Conservation (phyloP, 1,140 invertebrate genomes). For the Saxidomus purpurata region DNA sequence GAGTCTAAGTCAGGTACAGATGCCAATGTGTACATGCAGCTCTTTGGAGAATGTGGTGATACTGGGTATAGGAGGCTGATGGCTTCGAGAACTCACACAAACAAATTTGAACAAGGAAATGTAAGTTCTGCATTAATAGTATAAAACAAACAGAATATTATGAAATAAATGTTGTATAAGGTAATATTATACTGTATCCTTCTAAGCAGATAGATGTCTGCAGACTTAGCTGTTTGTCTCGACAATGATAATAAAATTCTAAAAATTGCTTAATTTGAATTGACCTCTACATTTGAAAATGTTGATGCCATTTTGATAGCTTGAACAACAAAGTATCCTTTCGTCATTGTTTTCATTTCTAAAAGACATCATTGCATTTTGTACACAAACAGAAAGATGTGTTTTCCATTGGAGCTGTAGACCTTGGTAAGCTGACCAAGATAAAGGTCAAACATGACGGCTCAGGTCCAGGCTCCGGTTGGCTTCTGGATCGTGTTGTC, state of each 20-base stretch:
- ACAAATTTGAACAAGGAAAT: slow-evolving; percentile 80
- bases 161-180: too few species aligned
- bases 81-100: slow-evolving; percentile 72
- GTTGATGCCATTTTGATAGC: too few species aligned
- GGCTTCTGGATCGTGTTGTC: slow-evolving; percentile 81
- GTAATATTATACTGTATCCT: too few species aligned
- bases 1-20: slow-evolving; percentile 77
- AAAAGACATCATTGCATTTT: too few species aligned
- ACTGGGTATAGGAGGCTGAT: slow-evolving; percentile 79
- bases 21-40: slow-evolving; percentile 78
- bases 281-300: too few species aligned
- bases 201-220: too few species aligned
- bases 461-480: slow-evolving; percentile 76
- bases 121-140: slow-evolving; percentile 65
- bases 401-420: slow-evolving; percentile 81
- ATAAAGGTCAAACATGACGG: slow-evolving; percentile 81
- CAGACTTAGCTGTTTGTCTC: too few species aligned
- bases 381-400: slow-evolving; percentile 71
- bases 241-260: too few species aligned
- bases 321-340: too few species aligned
- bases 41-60: slow-evolving; percentile 79
- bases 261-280: too few species aligned
- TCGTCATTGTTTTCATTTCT: too few species aligned
- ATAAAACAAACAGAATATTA: too few species aligned
- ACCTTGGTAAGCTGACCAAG: slow-evolving; percentile 78